Conservation (phyloP, 2,797 vertebrate species). For the Gymnothorax javanicus region DNA sequence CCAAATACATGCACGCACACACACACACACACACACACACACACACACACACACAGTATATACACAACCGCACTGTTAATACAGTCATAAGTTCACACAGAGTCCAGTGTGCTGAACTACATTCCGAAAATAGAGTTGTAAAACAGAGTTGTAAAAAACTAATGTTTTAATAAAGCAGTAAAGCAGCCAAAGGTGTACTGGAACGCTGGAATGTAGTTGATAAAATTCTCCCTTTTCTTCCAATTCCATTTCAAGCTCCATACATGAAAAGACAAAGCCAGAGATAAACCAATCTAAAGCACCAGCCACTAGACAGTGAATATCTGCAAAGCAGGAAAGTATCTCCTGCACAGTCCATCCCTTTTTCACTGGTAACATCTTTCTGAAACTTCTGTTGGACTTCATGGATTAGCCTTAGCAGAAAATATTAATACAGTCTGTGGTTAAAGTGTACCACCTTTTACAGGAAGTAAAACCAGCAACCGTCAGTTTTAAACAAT, state of each 20-base stretch:
- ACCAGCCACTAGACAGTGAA: constrained; percentile 28
- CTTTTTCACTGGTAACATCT: not conserved
- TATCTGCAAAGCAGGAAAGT: constrained; percentile 52
- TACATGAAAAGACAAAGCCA: not conserved
- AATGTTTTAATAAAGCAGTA: constrained; percentile 17
- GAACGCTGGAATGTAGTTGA: constrained; percentile 27
- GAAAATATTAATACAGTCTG: constrained; percentile 24
- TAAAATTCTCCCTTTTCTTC: constrained; percentile 9
- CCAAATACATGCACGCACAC: not conserved
- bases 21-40: constrained; percentile 6
- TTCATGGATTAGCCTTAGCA: not conserved
- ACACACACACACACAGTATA: not conserved
- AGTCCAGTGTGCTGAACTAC: not conserved
- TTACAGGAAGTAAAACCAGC: constrained; percentile 24
- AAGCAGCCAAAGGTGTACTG: constrained; percentile 10
- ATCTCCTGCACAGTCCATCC: constrained; percentile 38
- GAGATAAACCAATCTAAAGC: constrained; percentile 32
- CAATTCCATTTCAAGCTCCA: not conserved
- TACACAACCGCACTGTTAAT: constrained; percentile 1
- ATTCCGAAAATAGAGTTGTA: constrained; percentile 3
- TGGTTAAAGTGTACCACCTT: constrained; percentile 25
- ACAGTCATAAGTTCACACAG: constrained; percentile 7
- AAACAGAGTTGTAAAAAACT: constrained; percentile 4
- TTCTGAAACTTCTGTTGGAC: not conserved
- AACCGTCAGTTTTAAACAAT: not conserved